Base-by-base conservation (phyloP, 2,888 invertebrate genomes). In the Laothoe populi region DNA sequence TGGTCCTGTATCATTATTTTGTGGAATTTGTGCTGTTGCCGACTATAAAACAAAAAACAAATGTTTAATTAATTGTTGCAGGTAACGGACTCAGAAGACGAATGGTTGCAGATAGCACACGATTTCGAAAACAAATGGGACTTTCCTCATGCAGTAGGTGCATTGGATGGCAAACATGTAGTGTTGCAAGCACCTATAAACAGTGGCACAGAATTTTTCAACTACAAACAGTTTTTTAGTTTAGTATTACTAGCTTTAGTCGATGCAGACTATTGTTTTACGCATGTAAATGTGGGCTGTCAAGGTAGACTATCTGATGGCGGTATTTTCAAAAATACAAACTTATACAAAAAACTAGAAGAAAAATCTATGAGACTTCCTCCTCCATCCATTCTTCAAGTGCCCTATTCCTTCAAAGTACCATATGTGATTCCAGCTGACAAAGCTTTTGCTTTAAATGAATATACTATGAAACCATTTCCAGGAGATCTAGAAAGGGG, bases 141-240 rank as follows among this genome's bases (percentile, higher is more conserved):
- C 16, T 44, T 44, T 16, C n/a, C 16, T 4, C 44, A 44, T 16
- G n/a, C 16, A 16, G 8, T 44, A 0, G 16, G 16, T 16, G 44
- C 44, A 7, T 16, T 44, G 44, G 44, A 44, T 16, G 44, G 44
- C 16, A 44, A 44, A 44, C 44, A 44, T 4, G 8, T 44, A 4
- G 8, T 3, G 16, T 16, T 44, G 3, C 2, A 16, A 44, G 16
- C n/a, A 3, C 44, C 44, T 0, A 5, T 38, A 38, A 1, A 10
- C 1, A 45, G 45, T 21, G 45, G 45, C 16, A n/a, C 19, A 5
- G 64, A 70, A 35, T 78, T 65, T 68, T 72, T 71, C 61, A 80
- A 79, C 62, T 80, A 78, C 60, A 80, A 79, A 68, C 24, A 62
- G 19, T 62, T 60, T 61, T 68, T 63, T 60, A 73, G 71, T 60